A percentile compares a stretch with the other conserved stretches of the same genome.
Conservation (phyloP, 2,113 vertebrate genomes). For the Paradoxurus hermaphroditus region DNA sequence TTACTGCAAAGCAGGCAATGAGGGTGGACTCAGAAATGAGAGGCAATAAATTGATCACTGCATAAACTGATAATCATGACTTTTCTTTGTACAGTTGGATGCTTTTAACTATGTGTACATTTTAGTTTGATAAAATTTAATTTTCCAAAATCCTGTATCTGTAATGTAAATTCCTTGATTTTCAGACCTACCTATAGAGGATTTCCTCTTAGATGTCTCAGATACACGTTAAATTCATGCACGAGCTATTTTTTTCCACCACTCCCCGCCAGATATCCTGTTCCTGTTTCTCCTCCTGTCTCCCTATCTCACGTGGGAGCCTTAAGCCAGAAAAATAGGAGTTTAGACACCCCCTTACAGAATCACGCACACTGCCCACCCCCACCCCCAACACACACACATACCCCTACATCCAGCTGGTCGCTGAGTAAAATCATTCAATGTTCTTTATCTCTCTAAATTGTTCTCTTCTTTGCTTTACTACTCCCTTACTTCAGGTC, state of each 20-base stretch:
- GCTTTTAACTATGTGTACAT: not conserved
- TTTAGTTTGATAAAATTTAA: conserved; percentile 11
- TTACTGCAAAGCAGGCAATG: not conserved
- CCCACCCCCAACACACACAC: not conserved
- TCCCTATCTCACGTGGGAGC: not conserved
- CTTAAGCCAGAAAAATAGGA: not conserved
- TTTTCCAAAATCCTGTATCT: not conserved
- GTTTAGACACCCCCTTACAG: not conserved
- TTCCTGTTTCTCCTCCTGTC: not conserved
- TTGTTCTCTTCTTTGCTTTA: not conserved
- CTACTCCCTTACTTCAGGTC: not conserved
- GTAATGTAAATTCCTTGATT: not conserved
- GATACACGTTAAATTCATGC: not conserved
- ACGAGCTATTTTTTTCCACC: not conserved
- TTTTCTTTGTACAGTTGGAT: not conserved
- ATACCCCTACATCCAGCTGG: not conserved
- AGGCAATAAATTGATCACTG: not conserved
- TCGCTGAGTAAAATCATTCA: not conserved
- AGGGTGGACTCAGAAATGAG: not conserved
- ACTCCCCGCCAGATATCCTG: not conserved
- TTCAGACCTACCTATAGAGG: not conserved
- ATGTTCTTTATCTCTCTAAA: not conserved
- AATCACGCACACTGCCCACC: not conserved
- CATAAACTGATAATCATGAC: not conserved
- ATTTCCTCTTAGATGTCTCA: not conserved